phyloP scores from a whole-genome alignment of 2,888 invertebrate genomes.

The Apantesis nais region DNA sequence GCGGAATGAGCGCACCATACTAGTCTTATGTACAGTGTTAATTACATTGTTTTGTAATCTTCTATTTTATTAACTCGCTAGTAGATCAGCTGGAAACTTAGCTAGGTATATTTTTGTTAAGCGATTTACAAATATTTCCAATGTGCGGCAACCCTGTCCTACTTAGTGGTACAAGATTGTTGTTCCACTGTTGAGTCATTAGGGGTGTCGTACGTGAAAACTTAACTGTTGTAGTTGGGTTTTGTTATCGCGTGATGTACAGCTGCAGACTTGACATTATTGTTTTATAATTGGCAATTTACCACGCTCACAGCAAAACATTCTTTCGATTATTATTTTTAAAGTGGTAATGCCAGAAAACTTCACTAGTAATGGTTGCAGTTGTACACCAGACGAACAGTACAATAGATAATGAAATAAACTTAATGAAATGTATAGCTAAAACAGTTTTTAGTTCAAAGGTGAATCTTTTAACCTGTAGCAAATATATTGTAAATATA shows the following conservation, averaged over 20 bases:
- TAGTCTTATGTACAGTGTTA: constrained; percentile 78
- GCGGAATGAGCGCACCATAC: constrained; percentile 46
- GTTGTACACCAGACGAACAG: constrained; percentile 39
- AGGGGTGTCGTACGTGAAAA: constrained; percentile 29
- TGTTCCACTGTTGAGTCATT: constrained; percentile 5
- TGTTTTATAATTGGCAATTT: constrained; percentile 15
- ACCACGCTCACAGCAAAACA: constrained; percentile 28
- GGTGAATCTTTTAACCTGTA: constrained; percentile 62
- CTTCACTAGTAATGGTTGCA: neutral
- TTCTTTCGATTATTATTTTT: constrained; percentile 5
- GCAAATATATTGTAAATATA: constrained; percentile 75
- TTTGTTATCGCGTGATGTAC: constrained; percentile 27
- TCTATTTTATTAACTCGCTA: constrained; percentile 71
- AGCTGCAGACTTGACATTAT: constrained; percentile 4
- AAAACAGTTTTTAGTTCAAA: constrained; percentile 59
- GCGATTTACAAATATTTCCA: constrained; percentile 61
- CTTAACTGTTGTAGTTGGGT: constrained; percentile 38
- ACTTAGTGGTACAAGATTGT: constrained; percentile 10
- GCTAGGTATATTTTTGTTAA: constrained; percentile 80
- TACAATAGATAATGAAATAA: constrained; percentile 60
- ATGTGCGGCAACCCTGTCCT: constrained; percentile 25
- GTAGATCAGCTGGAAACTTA: constrained; percentile 63
- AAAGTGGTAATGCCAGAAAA: neutral
- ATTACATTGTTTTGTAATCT: constrained; percentile 74
- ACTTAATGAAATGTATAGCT: constrained; percentile 64